These are phyloP conservation scores for Ormyrus nitidulus DNA, from an alignment of 2,888 invertebrate species.

Conservation along the genomic window DNA sequence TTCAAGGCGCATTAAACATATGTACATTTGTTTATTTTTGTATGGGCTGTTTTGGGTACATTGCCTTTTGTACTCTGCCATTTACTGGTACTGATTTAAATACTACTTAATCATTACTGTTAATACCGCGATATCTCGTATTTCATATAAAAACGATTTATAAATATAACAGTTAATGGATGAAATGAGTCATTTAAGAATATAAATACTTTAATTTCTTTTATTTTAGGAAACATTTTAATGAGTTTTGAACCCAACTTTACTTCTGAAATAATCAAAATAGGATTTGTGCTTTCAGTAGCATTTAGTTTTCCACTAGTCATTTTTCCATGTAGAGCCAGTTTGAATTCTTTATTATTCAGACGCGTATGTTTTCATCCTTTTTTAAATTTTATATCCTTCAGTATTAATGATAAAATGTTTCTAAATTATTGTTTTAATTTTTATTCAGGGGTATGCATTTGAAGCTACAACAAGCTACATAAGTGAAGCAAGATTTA, in stretches of 20 bases:
- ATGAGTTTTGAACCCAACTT: slow-evolving; percentile 89
- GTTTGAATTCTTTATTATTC: slow-evolving; percentile 93
- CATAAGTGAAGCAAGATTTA: slow-evolving; percentile 91
- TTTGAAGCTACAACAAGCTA: slow-evolving; percentile 82
- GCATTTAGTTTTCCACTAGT: slow-evolving; percentile 98
- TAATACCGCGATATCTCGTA: not conserved
- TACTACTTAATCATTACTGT: slow-evolving; percentile 15
- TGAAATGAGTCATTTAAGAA: slow-evolving; percentile 26
- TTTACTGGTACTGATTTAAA: slow-evolving; percentile 80
- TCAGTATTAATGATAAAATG: not conserved
- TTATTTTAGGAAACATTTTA: slow-evolving; percentile 88
- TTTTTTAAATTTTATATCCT: too few species aligned
- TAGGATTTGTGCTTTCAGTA: slow-evolving; percentile 95
- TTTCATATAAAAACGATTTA: too few species aligned
- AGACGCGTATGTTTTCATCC: slow-evolving; percentile 59
- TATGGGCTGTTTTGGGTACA: slow-evolving; percentile 94
- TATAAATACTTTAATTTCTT: slow-evolving; percentile 23
- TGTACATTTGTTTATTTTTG: slow-evolving; percentile 93
- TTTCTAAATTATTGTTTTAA: not conserved
- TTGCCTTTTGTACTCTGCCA: slow-evolving; percentile 88
- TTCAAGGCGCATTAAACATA: slow-evolving; percentile 92
- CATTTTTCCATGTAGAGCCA: slow-evolving; percentile 96
- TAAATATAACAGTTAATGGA: too few species aligned
- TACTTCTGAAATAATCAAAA: slow-evolving; percentile 92
- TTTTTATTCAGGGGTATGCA: slow-evolving; percentile 78